Evolutionary conservation across 2,797 vertebrate genomes (phyloP).

Genomic region (Dipus sagitta): DNA sequence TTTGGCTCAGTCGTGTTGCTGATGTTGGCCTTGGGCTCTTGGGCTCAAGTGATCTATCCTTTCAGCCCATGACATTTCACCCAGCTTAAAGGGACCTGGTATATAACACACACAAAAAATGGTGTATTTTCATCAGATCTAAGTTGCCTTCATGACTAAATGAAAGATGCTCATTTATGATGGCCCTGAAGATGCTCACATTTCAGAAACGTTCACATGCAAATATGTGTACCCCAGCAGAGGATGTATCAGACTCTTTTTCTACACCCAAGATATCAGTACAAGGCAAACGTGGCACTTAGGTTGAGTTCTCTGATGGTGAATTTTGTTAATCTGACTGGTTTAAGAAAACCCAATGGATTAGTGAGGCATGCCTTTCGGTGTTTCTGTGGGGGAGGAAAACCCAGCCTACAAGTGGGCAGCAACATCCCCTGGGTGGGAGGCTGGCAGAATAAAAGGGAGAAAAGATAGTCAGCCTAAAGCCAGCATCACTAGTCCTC

Average conservation of each 20-base stretch:
- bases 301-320: background rate
- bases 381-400: background rate
- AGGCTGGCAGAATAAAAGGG: background rate
- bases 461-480: background rate
- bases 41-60: background rate
- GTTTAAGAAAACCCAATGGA: background rate
- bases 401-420: background rate
- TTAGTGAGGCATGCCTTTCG: background rate
- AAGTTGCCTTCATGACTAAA: background rate
- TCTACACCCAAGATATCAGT: background rate
- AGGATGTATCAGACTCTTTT: background rate
- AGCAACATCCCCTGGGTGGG: background rate
- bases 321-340: background rate
- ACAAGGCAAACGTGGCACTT: background rate
- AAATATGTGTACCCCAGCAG: background rate
- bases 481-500: background rate
- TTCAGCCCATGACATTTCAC: background rate
- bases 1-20: background rate
- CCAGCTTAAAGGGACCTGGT: background rate
- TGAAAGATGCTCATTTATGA: background rate
- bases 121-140: background rate
- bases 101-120: background rate
- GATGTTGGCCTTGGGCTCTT: background rate
- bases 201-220: slow-evolving; percentile 43
- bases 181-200: background rate